Evolutionary conservation across 1,140 invertebrate species (phyloP), one percentile per base, ranked within the genome.

Genomic region (Tetragonula clypearis): DNA sequence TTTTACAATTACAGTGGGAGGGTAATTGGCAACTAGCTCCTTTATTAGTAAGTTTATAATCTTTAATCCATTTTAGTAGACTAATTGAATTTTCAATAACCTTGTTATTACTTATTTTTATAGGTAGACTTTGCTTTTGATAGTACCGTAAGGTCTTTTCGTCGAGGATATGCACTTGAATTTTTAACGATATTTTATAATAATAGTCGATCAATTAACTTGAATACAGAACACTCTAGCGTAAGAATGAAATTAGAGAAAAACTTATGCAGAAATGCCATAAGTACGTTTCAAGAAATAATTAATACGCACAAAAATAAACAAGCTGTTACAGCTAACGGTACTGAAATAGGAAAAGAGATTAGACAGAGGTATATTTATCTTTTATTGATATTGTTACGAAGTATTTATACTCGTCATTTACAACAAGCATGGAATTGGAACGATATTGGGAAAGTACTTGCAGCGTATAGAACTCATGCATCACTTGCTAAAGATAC

Each of bases 81-180:
- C 8, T 41, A 11, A 35, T 12, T 19, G 55, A 21, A 55, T 55
- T 65, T 6, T 5, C 60, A 17, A 35, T 73, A 71, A 78, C 69
- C 17, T 3, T 26, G 26, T n/a, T n/a, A n/a, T n/a, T 56, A 30
- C 55, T n/a, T 79, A n/a, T 76, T 80, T 75, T 66, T 83, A 74
- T 75, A 93, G 93, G 92, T 96, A 23, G 93, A 96, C 5, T 96
- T 95, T 92, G 93, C 96, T n/a, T 97, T 97, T 86, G 95, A 96
- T 77, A 90, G 92, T 9, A 95, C 95, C 35, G 95, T 97, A 1
- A 94, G 96, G 85, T 96, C 96, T 41, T 97, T 96, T 88, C 93
- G 96, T 68, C 95, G 96, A 85, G 95, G 95, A 86, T 96, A 97
- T 92, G 97, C 96, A 3, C 79, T 97, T 0, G 96, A 97, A 88